Conservation (phyloP, 2,113 vertebrate species). For the Nerophis ophidion region DNA sequence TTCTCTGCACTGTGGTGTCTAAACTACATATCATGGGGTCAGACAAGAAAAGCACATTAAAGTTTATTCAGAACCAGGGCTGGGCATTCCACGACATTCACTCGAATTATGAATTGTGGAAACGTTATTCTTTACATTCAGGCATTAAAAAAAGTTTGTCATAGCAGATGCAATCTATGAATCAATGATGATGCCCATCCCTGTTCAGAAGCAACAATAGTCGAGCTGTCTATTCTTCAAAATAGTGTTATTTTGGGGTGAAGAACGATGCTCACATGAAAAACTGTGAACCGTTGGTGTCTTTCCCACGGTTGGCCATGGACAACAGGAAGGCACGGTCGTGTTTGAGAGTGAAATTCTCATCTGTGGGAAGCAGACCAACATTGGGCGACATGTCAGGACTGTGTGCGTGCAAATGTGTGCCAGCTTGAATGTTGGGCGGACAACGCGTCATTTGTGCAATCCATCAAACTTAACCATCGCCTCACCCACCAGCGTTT, state of each 20-base stretch:
- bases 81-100: too few species aligned
- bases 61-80: constrained; percentile 3
- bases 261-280: constrained; percentile 87
- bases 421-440: constrained; percentile 30
- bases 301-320: constrained; percentile 98
- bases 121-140: too few species aligned
- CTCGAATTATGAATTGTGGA: too few species aligned
- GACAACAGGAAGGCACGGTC: constrained; percentile 98
- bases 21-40: constrained; percentile 55
- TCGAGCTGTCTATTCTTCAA: too few species aligned
- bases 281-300: constrained; percentile 99
- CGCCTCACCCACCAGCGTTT: constrained; percentile 28
- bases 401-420: constrained; percentile 3
- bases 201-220: too few species aligned
- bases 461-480: constrained; percentile 13
- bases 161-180: too few species aligned
- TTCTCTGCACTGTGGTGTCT: constrained; percentile 66
- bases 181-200: too few species aligned
- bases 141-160: too few species aligned
- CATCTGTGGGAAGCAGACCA: constrained; percentile 84
- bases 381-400: constrained; percentile 54
- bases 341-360: constrained; percentile 99
- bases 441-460: neutral
- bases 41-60: constrained; percentile 1
- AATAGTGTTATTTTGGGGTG: too few species aligned